phyloP scores from a whole-genome alignment of 2,113 vertebrate genomes.

The Kryptolebias marmoratus region DNA sequence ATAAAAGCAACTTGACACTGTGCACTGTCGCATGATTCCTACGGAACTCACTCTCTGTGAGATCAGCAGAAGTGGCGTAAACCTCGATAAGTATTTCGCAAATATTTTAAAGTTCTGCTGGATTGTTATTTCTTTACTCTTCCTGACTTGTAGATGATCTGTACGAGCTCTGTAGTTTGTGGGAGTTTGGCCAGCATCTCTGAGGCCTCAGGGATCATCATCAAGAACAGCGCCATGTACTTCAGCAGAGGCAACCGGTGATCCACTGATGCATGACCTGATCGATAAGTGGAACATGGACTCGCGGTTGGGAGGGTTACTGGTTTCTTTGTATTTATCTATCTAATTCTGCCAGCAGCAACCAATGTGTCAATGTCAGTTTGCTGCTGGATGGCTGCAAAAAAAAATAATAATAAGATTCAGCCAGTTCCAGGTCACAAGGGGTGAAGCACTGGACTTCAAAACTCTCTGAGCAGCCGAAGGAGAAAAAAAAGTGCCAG shows the following conservation, averaged over 20 bases:
- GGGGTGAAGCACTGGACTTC: conserved; percentile 35
- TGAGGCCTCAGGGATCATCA: conserved; percentile 30
- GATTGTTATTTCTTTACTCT: background rate
- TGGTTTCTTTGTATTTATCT: conserved; percentile 66
- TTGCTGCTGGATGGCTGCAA: conserved; percentile 37
- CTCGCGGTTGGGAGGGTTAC: conserved; percentile 39
- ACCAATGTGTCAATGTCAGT: conserved; percentile 65
- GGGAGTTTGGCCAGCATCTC: conserved; percentile 11
- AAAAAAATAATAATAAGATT: conserved; percentile 49
- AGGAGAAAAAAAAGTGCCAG: conserved; percentile 15
- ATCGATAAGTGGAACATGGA: conserved; percentile 62
- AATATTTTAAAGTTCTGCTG: conserved; percentile 24
- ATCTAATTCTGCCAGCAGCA: conserved; percentile 60
- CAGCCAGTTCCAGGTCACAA: conserved; percentile 60
- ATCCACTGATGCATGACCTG: conserved; percentile 42
- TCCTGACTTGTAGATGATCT: conserved; percentile 8
- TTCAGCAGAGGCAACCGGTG: conserved; percentile 43
- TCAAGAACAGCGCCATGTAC: conserved; percentile 10
- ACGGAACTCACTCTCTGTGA: conserved; percentile 27
- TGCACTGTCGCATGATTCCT: conserved; percentile 47
- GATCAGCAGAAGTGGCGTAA: conserved; percentile 33
- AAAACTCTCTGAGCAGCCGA: conserved; percentile 42
- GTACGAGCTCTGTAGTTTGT: background rate
- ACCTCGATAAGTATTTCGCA: conserved; percentile 37
- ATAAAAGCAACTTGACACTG: conserved; percentile 70